Conservation (phyloP, 2,797 vertebrate species). For the Sarcophilus harrisii region DNA sequence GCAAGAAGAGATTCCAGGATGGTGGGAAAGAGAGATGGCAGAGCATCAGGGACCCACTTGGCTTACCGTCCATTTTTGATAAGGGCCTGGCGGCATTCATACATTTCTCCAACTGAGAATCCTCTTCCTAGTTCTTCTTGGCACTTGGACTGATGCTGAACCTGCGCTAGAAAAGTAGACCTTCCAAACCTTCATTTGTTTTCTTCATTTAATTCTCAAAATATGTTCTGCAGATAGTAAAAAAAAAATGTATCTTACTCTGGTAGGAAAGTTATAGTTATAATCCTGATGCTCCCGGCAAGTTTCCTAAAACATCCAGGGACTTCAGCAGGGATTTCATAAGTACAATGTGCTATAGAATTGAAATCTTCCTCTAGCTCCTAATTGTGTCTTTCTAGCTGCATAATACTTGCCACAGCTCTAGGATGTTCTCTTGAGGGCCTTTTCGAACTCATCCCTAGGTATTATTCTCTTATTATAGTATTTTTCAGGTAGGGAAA, state of each 20-base stretch:
- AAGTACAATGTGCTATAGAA: conserved; percentile 11
- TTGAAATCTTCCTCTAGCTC: background rate
- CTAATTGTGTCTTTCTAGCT: conserved; percentile 44
- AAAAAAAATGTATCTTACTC: conserved; percentile 18
- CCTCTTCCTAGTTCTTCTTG: conserved; percentile 17
- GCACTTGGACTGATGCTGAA: conserved; percentile 17
- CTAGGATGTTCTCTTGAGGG: conserved; percentile 24
- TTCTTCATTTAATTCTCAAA: conserved; percentile 38
- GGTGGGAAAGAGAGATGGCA: background rate
- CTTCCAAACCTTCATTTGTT: conserved; percentile 26
- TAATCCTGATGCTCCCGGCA: conserved; percentile 2
- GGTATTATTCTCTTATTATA: conserved; percentile 1
- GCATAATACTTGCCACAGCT: background rate
- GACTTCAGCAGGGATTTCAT: conserved; percentile 17
- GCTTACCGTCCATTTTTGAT: conserved; percentile 5
- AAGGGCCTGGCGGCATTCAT: background rate
- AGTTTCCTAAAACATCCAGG: conserved; percentile 40
- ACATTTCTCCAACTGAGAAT: conserved; percentile 40
- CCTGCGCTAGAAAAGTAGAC: background rate
- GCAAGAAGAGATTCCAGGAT: background rate
- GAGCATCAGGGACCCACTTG: background rate
- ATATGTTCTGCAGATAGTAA: conserved; percentile 29
- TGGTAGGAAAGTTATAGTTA: conserved; percentile 21
- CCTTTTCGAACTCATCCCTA: conserved; percentile 46
- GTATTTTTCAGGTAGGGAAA: background rate